phyloP scores from a whole-genome alignment of 2,113 vertebrate species.

The Sarotherodon lohbergeri region DNA sequence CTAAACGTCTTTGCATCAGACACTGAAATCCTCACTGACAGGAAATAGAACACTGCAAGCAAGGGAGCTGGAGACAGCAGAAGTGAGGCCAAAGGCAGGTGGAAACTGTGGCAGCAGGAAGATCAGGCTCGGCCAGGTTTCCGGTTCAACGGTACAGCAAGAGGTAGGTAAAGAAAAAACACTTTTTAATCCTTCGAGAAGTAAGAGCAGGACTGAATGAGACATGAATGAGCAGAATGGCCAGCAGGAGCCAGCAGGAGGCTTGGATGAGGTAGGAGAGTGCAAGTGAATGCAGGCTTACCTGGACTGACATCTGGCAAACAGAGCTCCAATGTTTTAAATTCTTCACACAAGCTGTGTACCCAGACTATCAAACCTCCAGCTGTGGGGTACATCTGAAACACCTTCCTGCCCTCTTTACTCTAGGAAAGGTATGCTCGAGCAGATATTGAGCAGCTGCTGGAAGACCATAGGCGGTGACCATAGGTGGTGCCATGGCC shows the following conservation, averaged over 20 bases:
- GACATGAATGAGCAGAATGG: not conserved
- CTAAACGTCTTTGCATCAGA: not conserved
- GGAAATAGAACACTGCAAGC: not conserved
- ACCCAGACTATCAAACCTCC: too few relatives aligned
- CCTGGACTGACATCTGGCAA: not conserved
- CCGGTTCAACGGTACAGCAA: fast-evolving
- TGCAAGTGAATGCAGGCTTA: not conserved
- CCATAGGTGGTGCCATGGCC: not conserved
- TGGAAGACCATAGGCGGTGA: not conserved
- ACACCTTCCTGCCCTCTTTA: not conserved
- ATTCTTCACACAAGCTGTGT: not conserved
- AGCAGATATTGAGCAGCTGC: not conserved
- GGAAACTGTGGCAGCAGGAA: not conserved
- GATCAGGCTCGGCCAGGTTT: not conserved
- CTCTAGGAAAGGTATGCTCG: not conserved
- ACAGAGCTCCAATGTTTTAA: not conserved
- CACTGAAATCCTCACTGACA: not conserved
- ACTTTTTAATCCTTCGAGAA: not conserved
- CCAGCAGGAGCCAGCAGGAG: not conserved
- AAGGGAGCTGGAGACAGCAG: not conserved
- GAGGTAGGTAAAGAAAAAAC: not conserved
- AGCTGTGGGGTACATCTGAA: not conserved
- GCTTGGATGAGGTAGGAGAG: not conserved
- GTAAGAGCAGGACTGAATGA: not conserved
- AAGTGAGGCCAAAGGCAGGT: not conserved